Percentiles rank a stretch among this genome's conserved stretches.
Conservation (phyloP, 2,888 invertebrate species). For the Nasonovia ribisnigri region DNA sequence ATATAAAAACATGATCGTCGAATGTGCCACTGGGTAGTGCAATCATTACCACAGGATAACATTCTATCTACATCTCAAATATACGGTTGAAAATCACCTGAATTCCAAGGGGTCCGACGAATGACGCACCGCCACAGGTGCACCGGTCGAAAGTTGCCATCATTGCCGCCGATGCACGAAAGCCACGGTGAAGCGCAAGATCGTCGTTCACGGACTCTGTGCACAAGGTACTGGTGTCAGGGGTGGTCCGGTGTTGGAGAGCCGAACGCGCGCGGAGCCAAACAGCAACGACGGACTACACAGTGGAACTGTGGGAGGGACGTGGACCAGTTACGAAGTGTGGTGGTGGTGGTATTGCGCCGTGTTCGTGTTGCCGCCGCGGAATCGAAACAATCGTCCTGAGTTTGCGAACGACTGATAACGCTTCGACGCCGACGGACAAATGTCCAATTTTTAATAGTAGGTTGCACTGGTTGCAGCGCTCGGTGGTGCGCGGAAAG, state of each 20-base stretch:
- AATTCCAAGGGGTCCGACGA: not conserved
- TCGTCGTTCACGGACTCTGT: not conserved
- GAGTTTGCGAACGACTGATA: not conserved
- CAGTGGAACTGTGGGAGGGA: not conserved
- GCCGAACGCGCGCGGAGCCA: not conserved
- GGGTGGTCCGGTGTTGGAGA: not conserved
- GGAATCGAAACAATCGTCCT: not conserved
- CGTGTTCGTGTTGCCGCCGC: not conserved
- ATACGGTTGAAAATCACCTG: not conserved
- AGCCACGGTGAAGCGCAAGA: not conserved
- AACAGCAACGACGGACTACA: not conserved
- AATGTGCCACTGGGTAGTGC: not conserved
- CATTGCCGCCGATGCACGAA: not conserved
- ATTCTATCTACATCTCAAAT: not conserved
- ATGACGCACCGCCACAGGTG: not conserved
- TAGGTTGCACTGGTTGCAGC: not conserved
- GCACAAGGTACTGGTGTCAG: not conserved
- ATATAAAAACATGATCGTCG: not conserved
- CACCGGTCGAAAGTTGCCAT: not conserved
- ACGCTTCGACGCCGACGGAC: not conserved
- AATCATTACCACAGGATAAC: not conserved
- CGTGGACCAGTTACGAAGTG: not conserved
- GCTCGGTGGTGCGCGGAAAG: not conserved
- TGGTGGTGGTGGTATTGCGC: not conserved
- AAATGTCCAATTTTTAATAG: not conserved